phyloP scores from a whole-genome alignment of 2,113 vertebrate species.

The Ginglymostoma cirratum region DNA sequence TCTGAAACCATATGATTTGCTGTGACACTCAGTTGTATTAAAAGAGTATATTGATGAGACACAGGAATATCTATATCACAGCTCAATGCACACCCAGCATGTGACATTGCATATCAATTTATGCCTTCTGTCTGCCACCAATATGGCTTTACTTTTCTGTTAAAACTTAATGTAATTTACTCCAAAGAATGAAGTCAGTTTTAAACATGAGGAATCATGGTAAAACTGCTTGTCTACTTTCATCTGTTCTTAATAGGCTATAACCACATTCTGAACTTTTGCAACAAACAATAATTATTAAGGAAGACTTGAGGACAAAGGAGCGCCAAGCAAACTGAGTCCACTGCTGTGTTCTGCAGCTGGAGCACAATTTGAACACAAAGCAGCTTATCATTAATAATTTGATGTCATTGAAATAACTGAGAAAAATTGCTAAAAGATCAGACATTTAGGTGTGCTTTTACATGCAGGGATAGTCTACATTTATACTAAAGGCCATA shows the following conservation, averaged over 20 bases:
- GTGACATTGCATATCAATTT: neutral
- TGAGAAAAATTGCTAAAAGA: conserved; percentile 15
- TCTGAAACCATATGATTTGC: neutral
- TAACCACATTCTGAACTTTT: neutral
- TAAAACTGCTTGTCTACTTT: neutral
- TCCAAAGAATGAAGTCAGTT: neutral
- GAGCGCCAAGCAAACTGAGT: neutral
- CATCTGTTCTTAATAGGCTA: neutral
- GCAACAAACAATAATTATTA: neutral
- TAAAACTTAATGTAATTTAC: neutral
- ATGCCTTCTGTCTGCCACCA: neutral
- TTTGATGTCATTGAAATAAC: conserved; percentile 5
- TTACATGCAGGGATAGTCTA: neutral
- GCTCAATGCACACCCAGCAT: neutral
- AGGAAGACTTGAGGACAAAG: neutral
- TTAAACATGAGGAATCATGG: neutral
- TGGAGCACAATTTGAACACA: neutral
- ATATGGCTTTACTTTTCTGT: neutral
- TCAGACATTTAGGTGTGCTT: neutral
- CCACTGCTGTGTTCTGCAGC: neutral
- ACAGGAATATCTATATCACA: neutral
- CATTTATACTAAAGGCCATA: neutral
- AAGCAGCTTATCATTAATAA: conserved; percentile 35
- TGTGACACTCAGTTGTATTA: neutral
- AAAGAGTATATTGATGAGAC: neutral